These are phyloP conservation scores for Chionis minor DNA, from an alignment of 2,113 vertebrate species.

Conservation along the genomic window DNA sequence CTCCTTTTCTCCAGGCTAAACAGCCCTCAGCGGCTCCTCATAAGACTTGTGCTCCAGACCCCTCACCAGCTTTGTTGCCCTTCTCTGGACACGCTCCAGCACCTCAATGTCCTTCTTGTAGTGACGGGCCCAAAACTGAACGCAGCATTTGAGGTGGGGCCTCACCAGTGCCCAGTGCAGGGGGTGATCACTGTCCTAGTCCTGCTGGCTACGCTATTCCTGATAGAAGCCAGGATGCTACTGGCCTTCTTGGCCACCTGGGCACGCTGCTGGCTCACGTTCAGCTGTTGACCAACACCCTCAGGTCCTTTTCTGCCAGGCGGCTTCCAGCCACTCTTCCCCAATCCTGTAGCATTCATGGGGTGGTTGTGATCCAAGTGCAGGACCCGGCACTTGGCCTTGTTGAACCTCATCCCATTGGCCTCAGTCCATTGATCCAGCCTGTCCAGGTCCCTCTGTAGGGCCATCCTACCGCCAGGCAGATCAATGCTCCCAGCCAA, in stretches of 20 bases:
- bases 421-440: background rate
- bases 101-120: background rate
- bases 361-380: background rate
- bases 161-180: background rate
- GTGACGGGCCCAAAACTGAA: background rate
- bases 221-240: background rate
- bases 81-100: background rate
- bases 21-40: background rate
- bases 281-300: background rate
- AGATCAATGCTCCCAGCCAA: background rate
- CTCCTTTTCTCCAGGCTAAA: background rate
- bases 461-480: no score
- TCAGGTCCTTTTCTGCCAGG: fast-evolving
- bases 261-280: no score
- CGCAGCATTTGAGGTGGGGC: background rate
- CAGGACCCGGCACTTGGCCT: no score
- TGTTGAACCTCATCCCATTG: background rate
- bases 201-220: background rate
- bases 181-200: background rate
- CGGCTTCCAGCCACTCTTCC: background rate
- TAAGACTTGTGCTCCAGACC: background rate
- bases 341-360: background rate
- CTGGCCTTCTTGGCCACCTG: background rate
- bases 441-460: background rate
- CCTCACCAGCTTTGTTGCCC: background rate